Percentiles rank a stretch among this genome's conserved stretches.
These are phyloP conservation scores for Macaca nemestrina DNA, from an alignment of 2,113 vertebrate genomes.

Conservation along the genomic window DNA sequence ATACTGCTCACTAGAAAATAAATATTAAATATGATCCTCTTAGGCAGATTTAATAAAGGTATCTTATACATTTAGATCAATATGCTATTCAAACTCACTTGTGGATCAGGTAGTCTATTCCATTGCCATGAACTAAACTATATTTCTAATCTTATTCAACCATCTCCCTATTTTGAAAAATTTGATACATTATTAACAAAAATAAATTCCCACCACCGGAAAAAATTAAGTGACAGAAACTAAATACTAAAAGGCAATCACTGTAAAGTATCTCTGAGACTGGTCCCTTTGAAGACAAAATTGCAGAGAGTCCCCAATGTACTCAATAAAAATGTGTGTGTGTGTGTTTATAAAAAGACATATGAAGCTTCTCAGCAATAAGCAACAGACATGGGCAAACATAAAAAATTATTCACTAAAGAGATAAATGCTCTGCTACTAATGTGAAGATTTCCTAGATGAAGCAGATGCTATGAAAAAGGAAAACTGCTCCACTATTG, in stretches of 20 bases:
- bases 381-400: not conserved
- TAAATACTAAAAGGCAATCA: not conserved
- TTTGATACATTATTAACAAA: not conserved
- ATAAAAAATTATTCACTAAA: not conserved
- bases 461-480: not conserved
- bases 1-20: not conserved
- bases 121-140: not conserved
- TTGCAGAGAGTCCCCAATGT: not conserved
- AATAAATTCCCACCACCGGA: not conserved
- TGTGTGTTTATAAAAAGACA: not conserved
- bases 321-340: not conserved
- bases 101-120: not conserved
- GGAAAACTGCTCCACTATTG: not conserved
- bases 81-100: not conserved
- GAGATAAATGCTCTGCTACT: not conserved
- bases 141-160: not conserved
- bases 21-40: not conserved
- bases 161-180: not conserved
- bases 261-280: not conserved
- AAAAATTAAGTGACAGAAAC: constrained; percentile 29
- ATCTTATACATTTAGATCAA: not conserved
- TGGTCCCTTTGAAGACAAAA: not conserved
- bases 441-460: not conserved
- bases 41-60: not conserved
- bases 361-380: not conserved